Percentiles rank a stretch among this genome's conserved stretches.
phyloP scores from a whole-genome alignment of 2,113 vertebrate species.

The Myrmecobius fasciatus region DNA sequence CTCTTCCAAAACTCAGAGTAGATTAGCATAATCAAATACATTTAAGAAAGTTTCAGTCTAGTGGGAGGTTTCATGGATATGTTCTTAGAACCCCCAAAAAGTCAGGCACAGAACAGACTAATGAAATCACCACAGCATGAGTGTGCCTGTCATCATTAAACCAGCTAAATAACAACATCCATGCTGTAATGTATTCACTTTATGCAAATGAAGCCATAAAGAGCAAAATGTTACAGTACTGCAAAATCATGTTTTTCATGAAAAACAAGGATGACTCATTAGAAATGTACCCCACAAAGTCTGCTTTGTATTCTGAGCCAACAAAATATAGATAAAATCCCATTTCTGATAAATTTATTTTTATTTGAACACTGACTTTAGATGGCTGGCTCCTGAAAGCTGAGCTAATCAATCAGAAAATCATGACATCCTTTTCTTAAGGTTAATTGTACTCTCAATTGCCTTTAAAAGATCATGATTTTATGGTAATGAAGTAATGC shows the following conservation, averaged over 20 bases:
- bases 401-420: conserved; percentile 75
- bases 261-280: conserved; percentile 72
- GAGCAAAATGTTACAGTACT: conserved; percentile 66
- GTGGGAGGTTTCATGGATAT: conserved; percentile 18
- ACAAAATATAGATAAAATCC: conserved; percentile 68
- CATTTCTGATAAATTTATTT: conserved; percentile 69
- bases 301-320: conserved; percentile 71
- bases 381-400: conserved; percentile 58
- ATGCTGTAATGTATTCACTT: conserved; percentile 69
- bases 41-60: conserved; percentile 50
- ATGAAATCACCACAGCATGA: conserved; percentile 52
- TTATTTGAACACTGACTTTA: conserved; percentile 71
- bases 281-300: conserved; percentile 63
- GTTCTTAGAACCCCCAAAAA: conserved; percentile 42
- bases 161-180: conserved; percentile 62
- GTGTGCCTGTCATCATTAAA: conserved; percentile 68
- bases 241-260: conserved; percentile 72
- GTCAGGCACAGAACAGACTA: conserved; percentile 47
- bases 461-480: conserved; percentile 68
- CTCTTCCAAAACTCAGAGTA: conserved; percentile 40
- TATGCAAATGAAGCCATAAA: conserved; percentile 68
- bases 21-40: conserved; percentile 54
- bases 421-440: conserved; percentile 39
- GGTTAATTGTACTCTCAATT: conserved; percentile 70
- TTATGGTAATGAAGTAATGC: conserved; percentile 67